Evolutionary conservation across 2,888 invertebrate species (phyloP), one percentile per base, ranked within the genome.

Genomic region (Anaspis maculata): DNA sequence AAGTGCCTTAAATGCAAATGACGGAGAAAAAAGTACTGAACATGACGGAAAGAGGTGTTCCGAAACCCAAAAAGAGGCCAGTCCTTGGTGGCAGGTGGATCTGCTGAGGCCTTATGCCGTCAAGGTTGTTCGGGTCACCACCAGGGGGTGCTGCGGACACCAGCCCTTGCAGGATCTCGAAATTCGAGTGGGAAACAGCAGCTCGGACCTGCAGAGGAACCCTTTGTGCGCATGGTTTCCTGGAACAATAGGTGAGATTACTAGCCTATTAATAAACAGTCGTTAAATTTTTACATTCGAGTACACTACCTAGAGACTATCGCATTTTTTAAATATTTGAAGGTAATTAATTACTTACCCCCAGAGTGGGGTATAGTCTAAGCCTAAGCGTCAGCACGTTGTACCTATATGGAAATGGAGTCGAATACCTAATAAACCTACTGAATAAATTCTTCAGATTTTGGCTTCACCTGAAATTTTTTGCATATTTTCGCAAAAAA

Each of bases 41-140:
- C 89, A 90, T 55, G 90, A 91, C 51, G 88, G 86, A 9, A 82
- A 84, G 57, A 71, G 85, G 41, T 92, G 92, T 62, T 86, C 89
- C 0, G 90, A 91, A 68, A 92, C 91, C 0, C 83, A 85, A 59
- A 77, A 83, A 39, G 91, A 92, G 56, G 82, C 84, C 0, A 89
- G 89, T 13, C 91, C 91, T 0, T 92, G 90, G 89, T 92, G 91
- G 91, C 81, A 83, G 51, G 90, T 91, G 5, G 89, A 92, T 61
- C 69, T 92, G 26, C 70, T 92, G 22, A 70, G 82, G 35, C 80
- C 89, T 15, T 90, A 90, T 61, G 77, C 87, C 1, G 80, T 92
- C 31, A 80, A 84, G 58, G 87, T 87, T 22, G 85, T 92, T 23
- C 69, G 89, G 41, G 83, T 92, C 29, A 87, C 90, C 6, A 90